Conservation (phyloP, 2,113 vertebrate genomes). For the Calidris pugnax region DNA sequence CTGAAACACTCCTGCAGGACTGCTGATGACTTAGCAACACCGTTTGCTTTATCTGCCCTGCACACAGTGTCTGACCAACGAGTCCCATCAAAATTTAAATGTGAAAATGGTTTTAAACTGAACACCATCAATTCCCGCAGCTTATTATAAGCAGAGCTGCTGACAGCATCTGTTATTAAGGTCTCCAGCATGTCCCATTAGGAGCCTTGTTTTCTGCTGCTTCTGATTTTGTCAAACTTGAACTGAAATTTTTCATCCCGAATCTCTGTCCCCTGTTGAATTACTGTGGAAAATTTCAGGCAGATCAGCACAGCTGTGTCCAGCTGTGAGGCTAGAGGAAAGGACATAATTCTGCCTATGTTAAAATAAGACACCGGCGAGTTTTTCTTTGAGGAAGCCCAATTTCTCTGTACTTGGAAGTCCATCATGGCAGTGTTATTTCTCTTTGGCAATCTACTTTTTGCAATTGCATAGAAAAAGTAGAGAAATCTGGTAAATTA, state of each 20-base stretch:
- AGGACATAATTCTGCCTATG: background rate
- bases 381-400: background rate
- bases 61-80: background rate
- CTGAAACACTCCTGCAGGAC: background rate
- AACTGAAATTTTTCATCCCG: background rate
- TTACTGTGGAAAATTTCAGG: background rate
- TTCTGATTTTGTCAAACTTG: constrained; percentile 7
- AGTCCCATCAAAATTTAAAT: background rate
- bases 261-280: background rate
- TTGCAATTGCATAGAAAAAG: background rate
- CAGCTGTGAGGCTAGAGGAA: background rate
- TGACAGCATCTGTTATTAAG: background rate
- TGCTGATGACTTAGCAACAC: background rate
- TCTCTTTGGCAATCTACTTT: background rate
- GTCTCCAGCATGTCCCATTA: background rate
- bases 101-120: background rate
- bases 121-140: background rate
- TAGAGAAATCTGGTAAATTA: background rate
- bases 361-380: background rate
- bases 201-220: constrained; percentile 14
- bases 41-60: background rate
- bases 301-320: background rate
- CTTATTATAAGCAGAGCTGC: constrained; percentile 9
- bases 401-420: background rate
- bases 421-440: fast-evolving